Evolutionary conservation across 2,888 invertebrate species (phyloP), one percentile per base, ranked within the genome.

Genomic region (Erpobdella octoculata): DNA sequence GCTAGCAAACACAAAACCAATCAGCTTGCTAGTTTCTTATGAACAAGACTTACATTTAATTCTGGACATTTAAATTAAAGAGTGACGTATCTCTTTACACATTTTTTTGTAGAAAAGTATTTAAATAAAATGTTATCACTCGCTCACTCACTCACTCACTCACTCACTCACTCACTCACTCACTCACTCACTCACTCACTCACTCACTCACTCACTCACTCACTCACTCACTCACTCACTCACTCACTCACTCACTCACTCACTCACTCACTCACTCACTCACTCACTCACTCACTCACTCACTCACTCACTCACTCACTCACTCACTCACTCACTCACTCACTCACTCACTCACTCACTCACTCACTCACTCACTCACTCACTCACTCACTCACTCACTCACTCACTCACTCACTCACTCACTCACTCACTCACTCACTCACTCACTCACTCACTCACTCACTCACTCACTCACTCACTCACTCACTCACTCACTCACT

Each of bases 91-190:
- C n/a, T n/a, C n/a, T n/a, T n/a, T n/a, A n/a, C n/a, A n/a, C n/a
- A n/a, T n/a, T n/a, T n/a, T n/a, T n/a, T n/a, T n/a, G n/a, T n/a
- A n/a, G n/a, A n/a, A n/a, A n/a, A n/a, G n/a, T n/a, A n/a, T n/a
- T n/a, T n/a, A n/a, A n/a, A n/a, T n/a, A n/a, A n/a, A n/a, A n/a
- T n/a, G 62, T 62, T 1, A 33, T 46, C 6, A 41, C 28, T 68
- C 37, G 33, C 61, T 21, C 36, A 70, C 70, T 46, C 66, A 66
- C 66, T 36, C 46, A 31, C 38, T 67, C 58, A 65, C 36, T 58
- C 37, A 71, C 33, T 64, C 64, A 71, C 41, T 71, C 64, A 71
- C 41, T 64, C 64, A 71, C 41, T 64, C 64, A 71, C 41, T 64
- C 64, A 65, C 35, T 64, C 64, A 62, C 62, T 64, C 64, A 64